phyloP scores from a whole-genome alignment of 2,113 vertebrate genomes.

The Sturnus vulgaris region DNA sequence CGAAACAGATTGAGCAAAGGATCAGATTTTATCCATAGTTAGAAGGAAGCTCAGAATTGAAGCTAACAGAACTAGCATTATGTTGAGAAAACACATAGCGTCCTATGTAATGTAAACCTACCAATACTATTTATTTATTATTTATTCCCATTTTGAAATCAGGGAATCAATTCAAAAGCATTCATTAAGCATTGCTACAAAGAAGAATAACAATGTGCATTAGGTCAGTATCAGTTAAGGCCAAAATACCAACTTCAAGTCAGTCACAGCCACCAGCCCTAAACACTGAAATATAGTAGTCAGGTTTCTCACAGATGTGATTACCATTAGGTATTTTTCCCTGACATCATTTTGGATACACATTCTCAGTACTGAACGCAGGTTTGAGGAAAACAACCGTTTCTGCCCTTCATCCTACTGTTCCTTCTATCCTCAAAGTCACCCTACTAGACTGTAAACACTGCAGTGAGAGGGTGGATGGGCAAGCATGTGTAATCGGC shows the following conservation, averaged over 20 bases:
- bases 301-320: not conserved
- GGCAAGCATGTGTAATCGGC: accelerated
- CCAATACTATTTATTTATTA: not conserved
- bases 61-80: not conserved
- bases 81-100: not conserved
- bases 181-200: not conserved
- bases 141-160: not conserved
- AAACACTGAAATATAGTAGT: not conserved
- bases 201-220: not conserved
- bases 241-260: not conserved
- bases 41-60: not conserved
- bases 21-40: not conserved
- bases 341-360: not conserved
- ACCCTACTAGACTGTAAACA: not conserved
- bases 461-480: not conserved
- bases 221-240: not conserved
- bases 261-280: not conserved
- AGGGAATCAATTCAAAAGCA: not conserved
- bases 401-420: not conserved
- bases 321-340: not conserved
- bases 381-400: not conserved
- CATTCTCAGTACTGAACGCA: not conserved
- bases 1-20: not conserved
- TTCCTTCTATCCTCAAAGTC: not conserved
- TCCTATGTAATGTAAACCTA: not conserved